Conservation (phyloP, 2,113 vertebrate genomes). For the Aepyceros melampus region DNA sequence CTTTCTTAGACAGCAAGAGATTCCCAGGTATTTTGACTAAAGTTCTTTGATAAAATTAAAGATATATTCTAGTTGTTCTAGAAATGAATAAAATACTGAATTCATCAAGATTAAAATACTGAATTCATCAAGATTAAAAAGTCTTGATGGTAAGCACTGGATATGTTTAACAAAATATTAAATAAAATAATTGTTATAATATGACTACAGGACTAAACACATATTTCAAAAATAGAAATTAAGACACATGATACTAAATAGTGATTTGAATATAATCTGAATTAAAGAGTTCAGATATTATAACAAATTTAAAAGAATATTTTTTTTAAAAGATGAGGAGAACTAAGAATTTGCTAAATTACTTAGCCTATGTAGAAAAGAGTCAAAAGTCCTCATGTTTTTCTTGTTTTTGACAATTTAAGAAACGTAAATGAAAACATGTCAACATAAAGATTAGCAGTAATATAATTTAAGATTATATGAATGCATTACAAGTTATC, state of each 20-base stretch:
- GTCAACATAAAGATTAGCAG: background rate
- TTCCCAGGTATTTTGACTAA: background rate
- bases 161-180: background rate
- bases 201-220: background rate
- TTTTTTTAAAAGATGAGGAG: background rate
- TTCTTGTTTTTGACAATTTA: background rate
- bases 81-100: background rate
- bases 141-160: background rate
- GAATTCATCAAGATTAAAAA: background rate
- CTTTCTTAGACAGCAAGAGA: background rate
- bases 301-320: background rate
- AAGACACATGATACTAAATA: background rate
- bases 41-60: background rate
- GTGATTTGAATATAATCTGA: background rate
- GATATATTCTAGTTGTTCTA: background rate
- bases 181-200: background rate
- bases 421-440: background rate
- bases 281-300: background rate
- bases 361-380: background rate
- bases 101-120: background rate
- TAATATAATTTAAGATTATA: background rate
- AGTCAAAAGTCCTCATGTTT: background rate
- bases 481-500: background rate
- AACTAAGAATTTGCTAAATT: background rate
- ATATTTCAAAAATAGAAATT: constrained; percentile 23